Evolutionary conservation across 2,888 invertebrate genomes (phyloP), one percentile per base, ranked within the genome.

Genomic region (Platycheirus rosarum): DNA sequence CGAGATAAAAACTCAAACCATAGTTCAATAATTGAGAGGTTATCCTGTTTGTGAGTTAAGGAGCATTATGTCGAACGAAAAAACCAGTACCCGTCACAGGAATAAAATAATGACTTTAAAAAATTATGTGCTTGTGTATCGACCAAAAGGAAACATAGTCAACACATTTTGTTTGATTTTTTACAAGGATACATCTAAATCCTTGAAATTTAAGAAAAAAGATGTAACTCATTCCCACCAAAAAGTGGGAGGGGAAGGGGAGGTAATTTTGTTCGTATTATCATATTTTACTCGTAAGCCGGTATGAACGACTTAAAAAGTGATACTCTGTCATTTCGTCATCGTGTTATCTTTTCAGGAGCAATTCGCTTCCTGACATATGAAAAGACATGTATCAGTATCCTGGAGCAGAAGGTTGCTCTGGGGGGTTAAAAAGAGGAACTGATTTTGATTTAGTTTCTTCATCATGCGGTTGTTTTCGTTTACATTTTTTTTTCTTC

Each of bases 331-430:
- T 18, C 66, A 49, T 68, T 68, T 51, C 62, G 68, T 68, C 73
- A 55, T 78, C 46, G 44, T 68, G 68, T 73, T 68, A 62, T 78
- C 66, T 66, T 73, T 66, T 18, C 66, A 32, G 14, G n/a, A n/a
- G 48, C 78, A 63, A 55, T 76, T 76, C 62, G 48, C 63, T 66
- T 32, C 16, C 14, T 70, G 76, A 55, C 76, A 71, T 77, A 77
- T 70, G 76, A 48, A 65, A 65, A 70, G 35, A 55, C 40, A 63
- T 69, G 49, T 32, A n/a, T n/a, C n/a, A n/a, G n/a, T n/a, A n/a
- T n/a, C n/a, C n/a, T n/a, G n/a, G n/a, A n/a, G n/a, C n/a, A n/a
- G n/a, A n/a, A n/a, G n/a, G n/a, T n/a, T n/a, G n/a, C n/a, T n/a
- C n/a, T n/a, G n/a, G n/a, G n/a, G 20, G 57, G 49, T 76, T 42